These are phyloP conservation scores for Augochlora pura DNA, from an alignment of 1,140 invertebrate species.

Conservation along the genomic window DNA sequence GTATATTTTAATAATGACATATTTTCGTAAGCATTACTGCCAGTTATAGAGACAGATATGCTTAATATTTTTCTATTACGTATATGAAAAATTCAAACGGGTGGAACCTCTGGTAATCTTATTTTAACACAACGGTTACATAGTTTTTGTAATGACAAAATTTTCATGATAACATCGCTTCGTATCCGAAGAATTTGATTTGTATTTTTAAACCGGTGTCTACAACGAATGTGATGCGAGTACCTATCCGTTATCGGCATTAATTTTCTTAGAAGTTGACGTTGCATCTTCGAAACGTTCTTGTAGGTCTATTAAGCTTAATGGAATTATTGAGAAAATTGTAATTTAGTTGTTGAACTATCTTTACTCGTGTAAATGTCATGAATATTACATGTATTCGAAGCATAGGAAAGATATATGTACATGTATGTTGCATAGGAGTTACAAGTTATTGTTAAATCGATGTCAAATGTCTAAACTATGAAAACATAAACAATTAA, in stretches of 20 bases:
- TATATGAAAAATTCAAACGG: constrained; percentile 49
- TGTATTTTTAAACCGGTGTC: neutral
- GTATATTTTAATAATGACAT: constrained; percentile 63
- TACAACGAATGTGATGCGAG: constrained; percentile 32
- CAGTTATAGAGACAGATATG: constrained; percentile 52
- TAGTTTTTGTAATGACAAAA: constrained; percentile 25
- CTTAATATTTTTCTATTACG: constrained; percentile 65
- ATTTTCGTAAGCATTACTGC: constrained; percentile 65
- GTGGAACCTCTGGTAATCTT: constrained; percentile 36
- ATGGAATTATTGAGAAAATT: neutral
- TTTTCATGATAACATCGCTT: constrained; percentile 27
- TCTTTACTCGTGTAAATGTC: constrained; percentile 35
- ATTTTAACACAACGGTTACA: constrained; percentile 45
- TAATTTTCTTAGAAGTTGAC: constrained; percentile 13
- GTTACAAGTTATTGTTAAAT: constrained; percentile 37
- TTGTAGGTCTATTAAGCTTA: neutral
- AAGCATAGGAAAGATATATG: constrained; percentile 23
- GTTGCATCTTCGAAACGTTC: constrained; percentile 8
- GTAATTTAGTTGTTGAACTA: constrained; percentile 33
- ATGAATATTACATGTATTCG: constrained; percentile 29
- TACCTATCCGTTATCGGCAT: constrained; percentile 4
- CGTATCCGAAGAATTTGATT: constrained; percentile 13
- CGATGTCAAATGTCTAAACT: constrained; percentile 55
- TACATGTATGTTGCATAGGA: constrained; percentile 29
- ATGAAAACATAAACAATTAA: constrained; percentile 48